phyloP scores from a whole-genome alignment of 2,888 invertebrate genomes.

The Oasisia sp. region DNA sequence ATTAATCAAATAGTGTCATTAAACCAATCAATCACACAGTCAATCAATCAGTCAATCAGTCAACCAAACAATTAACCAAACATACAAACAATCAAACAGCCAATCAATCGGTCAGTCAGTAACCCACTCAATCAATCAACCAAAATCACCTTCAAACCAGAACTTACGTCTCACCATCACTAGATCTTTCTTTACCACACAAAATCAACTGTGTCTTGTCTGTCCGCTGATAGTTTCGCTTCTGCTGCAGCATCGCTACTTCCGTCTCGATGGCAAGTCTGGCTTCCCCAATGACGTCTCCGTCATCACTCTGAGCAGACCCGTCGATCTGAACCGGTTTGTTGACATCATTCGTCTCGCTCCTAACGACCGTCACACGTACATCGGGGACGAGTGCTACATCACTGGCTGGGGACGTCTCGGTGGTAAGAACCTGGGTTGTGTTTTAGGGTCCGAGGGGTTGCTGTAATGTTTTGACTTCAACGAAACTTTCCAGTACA shows the following conservation, averaged over 20 bases:
- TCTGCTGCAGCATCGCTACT: background rate
- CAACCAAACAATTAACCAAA: background rate
- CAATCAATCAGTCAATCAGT: background rate
- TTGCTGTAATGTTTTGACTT: no score
- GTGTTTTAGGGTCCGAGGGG: background rate
- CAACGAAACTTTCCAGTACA: no score
- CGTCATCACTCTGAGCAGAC: background rate
- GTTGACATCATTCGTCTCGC: background rate
- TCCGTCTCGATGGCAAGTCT: background rate
- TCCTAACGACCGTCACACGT: background rate
- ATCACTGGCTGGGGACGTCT: background rate
- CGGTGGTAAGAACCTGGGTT: background rate
- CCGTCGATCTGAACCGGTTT: background rate
- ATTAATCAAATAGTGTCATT: background rate
- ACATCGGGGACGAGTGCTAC: conserved; percentile 5
- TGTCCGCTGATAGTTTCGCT: background rate
- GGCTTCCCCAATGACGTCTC: background rate
- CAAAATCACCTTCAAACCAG: background rate
- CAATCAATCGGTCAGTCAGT: background rate
- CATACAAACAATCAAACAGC: background rate
- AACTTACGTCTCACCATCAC: background rate
- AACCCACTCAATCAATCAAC: background rate
- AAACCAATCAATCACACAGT: background rate
- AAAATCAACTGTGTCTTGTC: no score
- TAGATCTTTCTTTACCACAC: no score